Evolutionary conservation across 2,113 vertebrate genomes (phyloP), one percentile per base, ranked within the genome.

Genomic region (Hyaena hyaena): DNA sequence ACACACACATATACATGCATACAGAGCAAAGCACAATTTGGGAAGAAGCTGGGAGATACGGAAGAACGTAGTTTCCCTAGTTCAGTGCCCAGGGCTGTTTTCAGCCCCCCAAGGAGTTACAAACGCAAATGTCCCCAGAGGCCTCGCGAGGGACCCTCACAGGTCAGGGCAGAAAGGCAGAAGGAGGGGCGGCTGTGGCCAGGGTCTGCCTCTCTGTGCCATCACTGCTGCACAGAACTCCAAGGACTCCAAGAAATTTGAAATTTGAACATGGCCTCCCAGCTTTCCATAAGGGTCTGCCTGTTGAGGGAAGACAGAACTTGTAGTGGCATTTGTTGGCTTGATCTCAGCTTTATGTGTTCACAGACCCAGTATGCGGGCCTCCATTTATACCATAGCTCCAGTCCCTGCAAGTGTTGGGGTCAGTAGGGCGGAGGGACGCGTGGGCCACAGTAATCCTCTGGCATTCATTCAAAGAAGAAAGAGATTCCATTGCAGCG

Each of bases 311-410:
- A 12, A n/a, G 43, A 10, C 3, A 19, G 68, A 48, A 26, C 7
- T 26, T 50, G 69, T 58, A 48, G 61, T 48, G 43, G 80, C 68
- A 5, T 26, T 5, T 9, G 4, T 23, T 31, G 79, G 87, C 81
- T 55, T 12, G 5, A 48, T 65, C 74, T 69, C 50, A 48, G 33
- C 39, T 17, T 15, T 10, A 17, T 0, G 4, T 33, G n/a, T 48
- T 86, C 24, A 21, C 17, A 23, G 5, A 35, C 9, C 0, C 4
- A 14, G 43, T 4, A 4, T 4, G 0, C 0, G 21, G 73, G n/a
- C 69, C 21, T 71, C 43, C 19, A 0, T 53, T 7, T 55, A 55
- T 14, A 0, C 45, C 23, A 0, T 9, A 11, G n/a, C 77, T 71
- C 50, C 7, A 7, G 65, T 12, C 43, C 73, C 69, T 2, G 0